These are phyloP conservation scores for Polyergus mexicanus DNA, from an alignment of 1,140 invertebrate species.

Conservation along the genomic window DNA sequence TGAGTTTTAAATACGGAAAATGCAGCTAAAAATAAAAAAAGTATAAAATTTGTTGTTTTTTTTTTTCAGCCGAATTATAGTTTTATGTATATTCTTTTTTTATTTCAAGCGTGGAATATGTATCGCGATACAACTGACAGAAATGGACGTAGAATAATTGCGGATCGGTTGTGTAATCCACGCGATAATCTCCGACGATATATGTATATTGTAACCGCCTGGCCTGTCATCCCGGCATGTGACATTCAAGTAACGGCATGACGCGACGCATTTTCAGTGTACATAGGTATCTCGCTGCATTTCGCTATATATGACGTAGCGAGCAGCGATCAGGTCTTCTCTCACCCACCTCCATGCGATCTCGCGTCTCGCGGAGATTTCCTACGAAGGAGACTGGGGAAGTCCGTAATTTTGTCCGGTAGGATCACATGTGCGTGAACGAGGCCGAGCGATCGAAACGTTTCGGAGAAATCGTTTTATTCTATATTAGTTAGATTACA, in stretches of 20 bases:
- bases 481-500: too few species aligned
- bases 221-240: background rate
- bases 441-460: conserved; percentile 2
- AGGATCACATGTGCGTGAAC: conserved; percentile 11
- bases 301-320: background rate
- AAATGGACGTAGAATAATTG: background rate
- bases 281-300: conserved; percentile 6
- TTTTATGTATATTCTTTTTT: background rate
- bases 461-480: background rate
- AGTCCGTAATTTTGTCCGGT: background rate
- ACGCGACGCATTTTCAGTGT: background rate
- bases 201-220: background rate
- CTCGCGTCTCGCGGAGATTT: background rate
- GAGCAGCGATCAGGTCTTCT: background rate
- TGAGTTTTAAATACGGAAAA: too few species aligned
- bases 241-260: conserved; percentile 10
- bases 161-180: conserved; percentile 9
- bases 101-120: background rate
- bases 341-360: conserved; percentile 11
- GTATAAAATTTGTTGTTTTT: too few species aligned
- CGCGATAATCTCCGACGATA: background rate
- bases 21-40: too few species aligned
- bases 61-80: too few species aligned
- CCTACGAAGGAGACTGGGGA: background rate
- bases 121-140: background rate